Evolutionary conservation across 1,140 invertebrate genomes (phyloP).

Genomic region (Leptinotarsa texana): DNA sequence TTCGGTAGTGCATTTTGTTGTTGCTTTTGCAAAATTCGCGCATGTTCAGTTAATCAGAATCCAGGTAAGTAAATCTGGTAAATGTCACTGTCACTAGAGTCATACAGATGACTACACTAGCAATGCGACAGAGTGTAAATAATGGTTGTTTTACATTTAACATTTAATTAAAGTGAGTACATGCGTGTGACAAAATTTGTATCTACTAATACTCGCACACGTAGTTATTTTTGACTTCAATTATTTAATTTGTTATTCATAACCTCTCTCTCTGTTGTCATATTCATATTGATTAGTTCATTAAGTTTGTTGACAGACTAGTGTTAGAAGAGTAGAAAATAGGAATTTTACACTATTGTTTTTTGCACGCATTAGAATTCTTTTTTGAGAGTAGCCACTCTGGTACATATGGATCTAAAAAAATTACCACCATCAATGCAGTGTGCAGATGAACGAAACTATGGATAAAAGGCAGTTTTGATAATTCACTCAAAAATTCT

Average conservation of each 20-base stretch:
- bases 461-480: too few relatives aligned
- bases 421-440: too few relatives aligned
- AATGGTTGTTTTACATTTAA: not conserved
- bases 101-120: too few relatives aligned
- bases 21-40: conserved; percentile 2
- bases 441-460: too few relatives aligned
- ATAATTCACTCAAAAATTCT: too few relatives aligned
- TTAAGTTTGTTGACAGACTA: too few relatives aligned
- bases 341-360: too few relatives aligned
- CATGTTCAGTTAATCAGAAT: not conserved
- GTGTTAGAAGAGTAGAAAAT: too few relatives aligned
- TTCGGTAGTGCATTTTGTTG: not conserved
- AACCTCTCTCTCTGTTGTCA: not conserved
- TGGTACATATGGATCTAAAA: too few relatives aligned
- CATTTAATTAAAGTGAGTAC: not conserved
- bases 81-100: not conserved
- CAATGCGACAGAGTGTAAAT: not conserved
- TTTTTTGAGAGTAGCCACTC: too few relatives aligned
- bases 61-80: not conserved
- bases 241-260: not conserved
- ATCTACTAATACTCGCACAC: not conserved
- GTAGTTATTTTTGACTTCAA: not conserved
- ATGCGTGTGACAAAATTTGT: not conserved
- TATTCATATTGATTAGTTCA: too few relatives aligned
- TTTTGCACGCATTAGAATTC: too few relatives aligned